Conservation (phyloP, 2,797 vertebrate species). For the Botia kubotai region DNA sequence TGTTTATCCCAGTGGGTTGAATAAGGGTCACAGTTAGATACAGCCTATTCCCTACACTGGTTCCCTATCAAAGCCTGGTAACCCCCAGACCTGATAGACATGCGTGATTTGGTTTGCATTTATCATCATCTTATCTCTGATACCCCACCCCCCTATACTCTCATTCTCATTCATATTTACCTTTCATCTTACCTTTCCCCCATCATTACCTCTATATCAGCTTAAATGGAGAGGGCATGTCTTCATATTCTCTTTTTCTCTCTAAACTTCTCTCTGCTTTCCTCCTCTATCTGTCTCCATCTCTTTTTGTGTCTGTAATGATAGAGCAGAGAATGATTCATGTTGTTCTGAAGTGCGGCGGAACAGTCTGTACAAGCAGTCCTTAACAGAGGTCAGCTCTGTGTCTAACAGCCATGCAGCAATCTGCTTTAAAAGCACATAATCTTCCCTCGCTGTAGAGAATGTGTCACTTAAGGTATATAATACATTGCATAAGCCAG, state of each 20-base stretch:
- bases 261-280: neutral
- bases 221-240: neutral
- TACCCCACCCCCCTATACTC: neutral
- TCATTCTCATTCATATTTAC: conserved; percentile 16
- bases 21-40: conserved; percentile 28
- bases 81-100: conserved; percentile 11
- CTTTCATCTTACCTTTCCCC: conserved; percentile 40
- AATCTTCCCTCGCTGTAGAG: neutral
- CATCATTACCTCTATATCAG: conserved; percentile 50
- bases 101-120: conserved; percentile 27
- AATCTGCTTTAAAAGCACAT: neutral
- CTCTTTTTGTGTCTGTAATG: conserved; percentile 16
- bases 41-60: neutral
- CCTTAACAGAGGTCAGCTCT: conserved; percentile 36
- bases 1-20: neutral
- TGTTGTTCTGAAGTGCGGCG: conserved; percentile 14
- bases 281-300: neutral
- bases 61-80: neutral
- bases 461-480: neutral
- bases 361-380: conserved; percentile 22
- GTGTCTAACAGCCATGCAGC: conserved; percentile 9
- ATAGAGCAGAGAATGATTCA: conserved; percentile 24
- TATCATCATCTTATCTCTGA: conserved; percentile 43
- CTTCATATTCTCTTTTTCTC: conserved; percentile 5
- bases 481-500: conserved; percentile 7